Base-by-base conservation (phyloP, 92 coral and sea anemone species). In the Diadumene lineata region DNA sequence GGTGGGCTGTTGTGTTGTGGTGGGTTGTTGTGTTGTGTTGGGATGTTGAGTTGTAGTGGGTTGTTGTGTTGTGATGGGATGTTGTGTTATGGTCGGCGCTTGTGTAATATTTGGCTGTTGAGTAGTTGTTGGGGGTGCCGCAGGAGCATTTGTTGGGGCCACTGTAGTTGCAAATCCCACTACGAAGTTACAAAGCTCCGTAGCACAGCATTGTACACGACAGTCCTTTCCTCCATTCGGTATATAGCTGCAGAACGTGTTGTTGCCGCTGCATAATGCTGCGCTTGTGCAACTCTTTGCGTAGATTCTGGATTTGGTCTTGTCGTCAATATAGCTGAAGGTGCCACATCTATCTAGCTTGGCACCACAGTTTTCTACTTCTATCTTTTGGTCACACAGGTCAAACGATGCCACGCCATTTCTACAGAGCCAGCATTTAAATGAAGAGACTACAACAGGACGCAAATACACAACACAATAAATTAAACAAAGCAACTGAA, bases 151-250 rank as follows among this genome's bases (percentile, higher is more conserved):
- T 2, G 79, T 23, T 32, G 68, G 31, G 9, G 66, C 24, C 50
- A 29, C 27, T 33, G 70, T n/a, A 28, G 69, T 60, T 31, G 65
- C 74, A 31, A 79, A 72, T 15, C 78, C 84, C 13, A 70, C 60
- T 29, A 80, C 62, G 53, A 60, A 80, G 67, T 86, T 86, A 50
- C 90, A 86, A 17, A 55, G 81, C 56, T 81, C 86, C 26, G 75
- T 74, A 19, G 50, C 84, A 58, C 90, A 86, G 64, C 90, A 86
- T 66, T 65, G 72, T 24, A 86, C 79, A 25, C 73, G 29, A 26
- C 90, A 86, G 18, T 76, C 67, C 22, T 58, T 73, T 50, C 68
- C 75, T 18, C 34, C 84, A 1, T 38, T 38, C 13, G 48, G 48
- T 38, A 31, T 31, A 0, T 13, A 70, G 2, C 60, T 65, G 31